Conservation (phyloP, 2,797 vertebrate species). For the Echeneis naucrates region DNA sequence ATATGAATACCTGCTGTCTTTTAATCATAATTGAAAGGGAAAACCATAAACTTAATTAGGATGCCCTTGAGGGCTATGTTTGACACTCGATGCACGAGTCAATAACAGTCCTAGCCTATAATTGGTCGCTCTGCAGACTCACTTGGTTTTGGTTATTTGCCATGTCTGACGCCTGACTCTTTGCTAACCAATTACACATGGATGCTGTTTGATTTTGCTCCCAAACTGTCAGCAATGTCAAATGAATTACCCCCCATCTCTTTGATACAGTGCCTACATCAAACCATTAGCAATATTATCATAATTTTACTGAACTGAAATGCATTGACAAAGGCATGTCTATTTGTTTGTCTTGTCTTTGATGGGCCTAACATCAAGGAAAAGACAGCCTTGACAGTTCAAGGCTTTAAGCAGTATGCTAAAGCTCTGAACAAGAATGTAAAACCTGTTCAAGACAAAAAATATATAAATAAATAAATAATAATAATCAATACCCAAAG, state of each 20-base stretch:
- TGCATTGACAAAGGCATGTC: constrained; percentile 3
- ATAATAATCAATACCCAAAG: constrained; percentile 11
- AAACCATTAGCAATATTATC: constrained; percentile 34
- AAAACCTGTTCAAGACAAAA: constrained; percentile 1
- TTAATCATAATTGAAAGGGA: constrained; percentile 41
- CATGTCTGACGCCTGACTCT: constrained; percentile 28
- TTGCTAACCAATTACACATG: constrained; percentile 35
- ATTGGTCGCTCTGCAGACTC: constrained; percentile 19
- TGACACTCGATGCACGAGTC: constrained; percentile 39
- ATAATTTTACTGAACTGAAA: constrained; percentile 35
- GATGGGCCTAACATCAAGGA: constrained; percentile 19
- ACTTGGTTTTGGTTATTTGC: constrained; percentile 18
- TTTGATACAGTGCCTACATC: constrained; percentile 29
- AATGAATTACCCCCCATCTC: constrained; percentile 39
- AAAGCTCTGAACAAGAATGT: constrained; percentile 7
- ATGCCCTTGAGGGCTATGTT: constrained; percentile 7
- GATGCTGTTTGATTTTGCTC: constrained; percentile 12
- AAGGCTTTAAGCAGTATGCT: constrained; percentile 17
- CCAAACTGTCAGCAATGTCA: constrained; percentile 48
- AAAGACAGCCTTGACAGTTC: constrained; percentile 26
- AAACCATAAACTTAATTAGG: constrained; percentile 33
- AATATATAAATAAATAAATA: too few relatives aligned
- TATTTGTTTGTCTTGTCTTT: constrained; percentile 28
- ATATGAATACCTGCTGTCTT: neutral
- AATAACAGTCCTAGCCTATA: constrained; percentile 5